phyloP scores from a whole-genome alignment of 1,140 invertebrate genomes.

The Pygmarrhopalites habei region DNA sequence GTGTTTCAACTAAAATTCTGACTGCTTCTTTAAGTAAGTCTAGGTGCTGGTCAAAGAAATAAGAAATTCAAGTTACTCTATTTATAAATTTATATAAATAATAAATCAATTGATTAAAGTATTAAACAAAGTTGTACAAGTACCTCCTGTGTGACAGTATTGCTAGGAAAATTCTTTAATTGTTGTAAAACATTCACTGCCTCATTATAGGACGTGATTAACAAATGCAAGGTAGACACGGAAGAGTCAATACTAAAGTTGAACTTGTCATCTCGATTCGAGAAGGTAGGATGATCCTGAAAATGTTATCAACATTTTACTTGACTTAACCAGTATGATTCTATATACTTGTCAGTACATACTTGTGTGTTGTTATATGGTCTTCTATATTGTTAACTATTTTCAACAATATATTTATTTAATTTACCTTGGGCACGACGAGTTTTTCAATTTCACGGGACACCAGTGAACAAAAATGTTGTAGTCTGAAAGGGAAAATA shows the following conservation, averaged over 20 bases:
- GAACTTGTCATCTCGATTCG: slow-evolving; percentile 47
- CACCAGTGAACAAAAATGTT: slow-evolving; percentile 67
- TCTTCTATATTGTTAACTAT: too few species aligned
- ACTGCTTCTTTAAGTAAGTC: slow-evolving; percentile 60
- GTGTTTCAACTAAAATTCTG: slow-evolving; percentile 56
- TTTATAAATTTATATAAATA: too few species aligned
- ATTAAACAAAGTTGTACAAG: too few species aligned
- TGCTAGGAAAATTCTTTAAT: slow-evolving; percentile 17
- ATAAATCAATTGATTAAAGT: too few species aligned
- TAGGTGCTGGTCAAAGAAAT: slow-evolving; percentile 53
- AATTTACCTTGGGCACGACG: slow-evolving; percentile 45
- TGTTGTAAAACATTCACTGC: slow-evolving; percentile 25
- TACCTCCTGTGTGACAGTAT: slow-evolving; percentile 20
- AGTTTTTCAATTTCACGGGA: slow-evolving; percentile 67
- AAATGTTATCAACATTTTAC: too few species aligned
- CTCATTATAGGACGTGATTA: slow-evolving; percentile 39
- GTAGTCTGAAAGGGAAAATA: slow-evolving; percentile 50
- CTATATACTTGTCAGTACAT: too few species aligned
- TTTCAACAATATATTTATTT: too few species aligned
- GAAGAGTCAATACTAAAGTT: slow-evolving; percentile 42
- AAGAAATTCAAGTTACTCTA: background rate
- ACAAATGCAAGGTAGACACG: background rate
- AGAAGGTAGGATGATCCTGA: slow-evolving; percentile 43
- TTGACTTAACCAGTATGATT: too few species aligned
- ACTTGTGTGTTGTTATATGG: too few species aligned